phyloP scores from a whole-genome alignment of 2,113 vertebrate species.

The Galbula dea region DNA sequence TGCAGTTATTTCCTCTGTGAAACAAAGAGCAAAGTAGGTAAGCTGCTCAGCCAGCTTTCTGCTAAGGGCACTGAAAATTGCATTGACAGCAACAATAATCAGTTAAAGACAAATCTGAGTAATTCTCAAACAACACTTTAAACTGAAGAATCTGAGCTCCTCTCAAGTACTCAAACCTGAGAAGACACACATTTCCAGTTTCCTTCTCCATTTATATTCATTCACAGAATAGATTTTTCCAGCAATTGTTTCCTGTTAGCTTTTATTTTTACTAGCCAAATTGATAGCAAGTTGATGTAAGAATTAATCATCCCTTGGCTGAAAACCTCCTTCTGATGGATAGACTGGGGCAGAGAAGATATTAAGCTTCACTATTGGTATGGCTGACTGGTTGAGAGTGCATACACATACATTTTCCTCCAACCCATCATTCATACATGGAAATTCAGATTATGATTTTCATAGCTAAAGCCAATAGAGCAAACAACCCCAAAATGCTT shows the following conservation, averaged over 20 bases:
- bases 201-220: not conserved
- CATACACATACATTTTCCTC: not conserved
- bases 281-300: not conserved
- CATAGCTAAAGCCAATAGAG: not conserved
- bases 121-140: not conserved
- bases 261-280: not conserved
- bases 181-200: not conserved
- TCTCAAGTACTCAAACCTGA: not conserved
- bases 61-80: conserved; percentile 18
- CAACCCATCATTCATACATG: not conserved
- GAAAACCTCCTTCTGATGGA: not conserved
- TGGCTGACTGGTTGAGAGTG: not conserved
- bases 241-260: not conserved
- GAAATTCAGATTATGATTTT: not conserved
- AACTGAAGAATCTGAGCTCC: not conserved
- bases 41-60: conserved; percentile 36
- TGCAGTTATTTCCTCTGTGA: conserved; percentile 31
- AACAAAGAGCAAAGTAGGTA: conserved; percentile 8
- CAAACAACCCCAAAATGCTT: not conserved
- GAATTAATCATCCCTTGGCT: not conserved
- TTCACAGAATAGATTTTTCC: not conserved
- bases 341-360: not conserved
- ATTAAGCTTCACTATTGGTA: not conserved
- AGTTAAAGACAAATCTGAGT: not conserved
- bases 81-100: conserved; percentile 10